Conservation (phyloP, 2,113 vertebrate species). For the Peromyscus leucopus region DNA sequence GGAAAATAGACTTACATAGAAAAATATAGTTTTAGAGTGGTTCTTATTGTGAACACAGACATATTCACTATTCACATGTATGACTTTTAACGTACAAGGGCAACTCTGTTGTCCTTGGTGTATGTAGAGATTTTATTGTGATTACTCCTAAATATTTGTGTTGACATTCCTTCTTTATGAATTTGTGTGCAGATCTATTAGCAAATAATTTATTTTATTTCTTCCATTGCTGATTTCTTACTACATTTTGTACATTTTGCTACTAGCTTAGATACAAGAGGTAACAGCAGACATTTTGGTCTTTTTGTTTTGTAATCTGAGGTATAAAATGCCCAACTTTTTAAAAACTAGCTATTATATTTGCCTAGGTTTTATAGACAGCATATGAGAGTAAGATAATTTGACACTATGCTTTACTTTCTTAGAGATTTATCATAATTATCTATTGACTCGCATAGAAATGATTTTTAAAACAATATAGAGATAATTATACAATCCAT, state of each 20-base stretch:
- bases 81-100: neutral
- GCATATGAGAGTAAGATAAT: too few species aligned
- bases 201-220: neutral
- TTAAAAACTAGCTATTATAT: neutral
- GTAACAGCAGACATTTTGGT: neutral
- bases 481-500: neutral
- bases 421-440: neutral
- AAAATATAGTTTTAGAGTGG: neutral
- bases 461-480: neutral
- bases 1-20: neutral
- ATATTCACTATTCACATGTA: neutral
- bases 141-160: neutral
- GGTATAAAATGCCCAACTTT: neutral
- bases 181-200: neutral
- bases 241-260: neutral
- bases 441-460: neutral
- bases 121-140: neutral
- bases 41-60: neutral
- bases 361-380: neutral
- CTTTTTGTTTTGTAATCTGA: neutral
- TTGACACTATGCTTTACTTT: neutral
- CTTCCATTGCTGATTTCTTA: neutral
- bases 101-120: neutral
- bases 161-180: neutral
- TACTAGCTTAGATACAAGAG: neutral